Conservation (phyloP, 2,113 vertebrate species). For the Panthera uncia region DNA sequence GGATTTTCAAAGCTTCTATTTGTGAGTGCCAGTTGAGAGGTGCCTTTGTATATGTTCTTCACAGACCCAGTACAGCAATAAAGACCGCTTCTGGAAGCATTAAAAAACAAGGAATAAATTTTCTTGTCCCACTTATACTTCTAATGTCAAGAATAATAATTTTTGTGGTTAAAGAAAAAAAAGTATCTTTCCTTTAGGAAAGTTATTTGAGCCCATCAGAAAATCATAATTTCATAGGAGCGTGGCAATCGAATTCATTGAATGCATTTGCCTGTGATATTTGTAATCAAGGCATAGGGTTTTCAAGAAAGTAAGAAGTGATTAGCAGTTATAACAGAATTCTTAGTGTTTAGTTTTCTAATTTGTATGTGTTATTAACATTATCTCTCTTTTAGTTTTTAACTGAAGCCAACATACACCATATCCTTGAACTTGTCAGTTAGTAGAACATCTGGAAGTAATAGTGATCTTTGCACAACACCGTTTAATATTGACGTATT, state of each 20-base stretch:
- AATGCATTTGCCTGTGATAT: neutral
- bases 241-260: neutral
- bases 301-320: neutral
- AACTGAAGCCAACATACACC: slow-evolving; percentile 10
- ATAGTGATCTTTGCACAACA: slow-evolving; percentile 66
- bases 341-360: neutral
- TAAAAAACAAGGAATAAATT: slow-evolving; percentile 18
- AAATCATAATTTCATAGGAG: neutral
- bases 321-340: neutral
- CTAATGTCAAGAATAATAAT: neutral
- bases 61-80: slow-evolving; percentile 20
- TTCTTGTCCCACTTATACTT: neutral
- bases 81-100: slow-evolving; percentile 9
- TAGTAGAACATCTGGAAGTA: slow-evolving; percentile 75
- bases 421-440: slow-evolving; percentile 46
- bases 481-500: slow-evolving; percentile 69
- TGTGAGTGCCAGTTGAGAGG: slow-evolving; percentile 24
- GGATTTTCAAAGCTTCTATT: slow-evolving; percentile 66
- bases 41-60: slow-evolving; percentile 48
- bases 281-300: neutral
- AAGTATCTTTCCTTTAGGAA: slow-evolving; percentile 1
- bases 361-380: neutral
- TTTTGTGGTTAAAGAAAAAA: slow-evolving; percentile 37
- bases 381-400: slow-evolving; percentile 11
- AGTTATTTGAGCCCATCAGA: neutral